Conservation (phyloP, 2,797 vertebrate species). For the Crenichthys baileyi region DNA sequence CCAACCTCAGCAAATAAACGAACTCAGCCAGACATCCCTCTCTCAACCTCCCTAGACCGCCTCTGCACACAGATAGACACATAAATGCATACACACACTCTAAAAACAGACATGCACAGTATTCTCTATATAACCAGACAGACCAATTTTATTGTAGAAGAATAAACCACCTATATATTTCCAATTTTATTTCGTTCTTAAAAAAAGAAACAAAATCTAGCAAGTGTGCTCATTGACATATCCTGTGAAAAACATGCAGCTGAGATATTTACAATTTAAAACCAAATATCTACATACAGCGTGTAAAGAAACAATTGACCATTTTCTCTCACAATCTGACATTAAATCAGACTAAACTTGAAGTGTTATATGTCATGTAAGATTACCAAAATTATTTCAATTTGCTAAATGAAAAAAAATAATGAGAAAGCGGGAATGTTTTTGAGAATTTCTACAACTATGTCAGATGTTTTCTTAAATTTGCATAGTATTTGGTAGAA, state of each 20-base stretch:
- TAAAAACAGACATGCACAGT: constrained; percentile 7
- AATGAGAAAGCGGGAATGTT: too few species aligned
- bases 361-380: too few species aligned
- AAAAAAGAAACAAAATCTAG: not conserved
- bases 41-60: constrained; percentile 37
- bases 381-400: too few species aligned
- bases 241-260: not conserved
- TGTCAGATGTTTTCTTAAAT: too few species aligned
- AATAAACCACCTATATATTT: constrained; percentile 32
- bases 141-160: constrained; percentile 31
- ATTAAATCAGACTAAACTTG: too few species aligned
- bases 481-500: too few species aligned
- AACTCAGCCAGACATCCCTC: constrained; percentile 57
- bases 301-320: not conserved
- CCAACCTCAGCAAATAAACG: constrained; percentile 71
- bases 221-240: not conserved
- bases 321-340: not conserved
- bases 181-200: too few species aligned
- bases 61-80: constrained; percentile 21
- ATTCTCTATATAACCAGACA: constrained; percentile 20
- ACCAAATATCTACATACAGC: not conserved
- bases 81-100: constrained; percentile 19
- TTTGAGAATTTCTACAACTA: too few species aligned
- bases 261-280: not conserved
- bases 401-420: too few species aligned